Evolutionary conservation across 2,888 invertebrate genomes (phyloP), one percentile per base, ranked within the genome.

Genomic region (Mylabris sibirica): DNA sequence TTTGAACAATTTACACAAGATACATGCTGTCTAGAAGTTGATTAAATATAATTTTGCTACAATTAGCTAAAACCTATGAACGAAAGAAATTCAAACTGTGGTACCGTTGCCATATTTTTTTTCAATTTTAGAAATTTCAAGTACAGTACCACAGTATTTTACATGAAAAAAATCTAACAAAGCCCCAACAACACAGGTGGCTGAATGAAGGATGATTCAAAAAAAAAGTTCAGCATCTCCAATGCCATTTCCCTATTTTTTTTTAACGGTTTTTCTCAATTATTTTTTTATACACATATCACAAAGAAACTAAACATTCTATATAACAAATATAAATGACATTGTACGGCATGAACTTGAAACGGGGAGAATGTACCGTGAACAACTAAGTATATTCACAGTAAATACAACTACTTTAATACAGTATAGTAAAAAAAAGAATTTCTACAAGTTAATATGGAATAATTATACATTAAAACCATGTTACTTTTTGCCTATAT

Each of bases 1-100:
- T 63, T 63, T 63, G 66, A 70, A 68, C 35, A 60, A 69, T 66
- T 72, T 71, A 71, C 69, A 72, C 66, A 62, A 66, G 65, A 67
- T 65, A 67, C 41, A 76, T 72, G 73, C 75, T 70, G 75, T 69
- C 73, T 75, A 73, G 70, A 75, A 72, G 67, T 73, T 75, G 74
- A 67, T 69, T 72, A 73, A 69, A 71, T 66, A 17, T 5, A 44
- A 44, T 17, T n/a, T 44, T 17, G 44, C 44, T 44, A 41, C 14
- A 17, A 44, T 17, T 11, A 44, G 44, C 44, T 44, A 44, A 41
- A 41, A 41, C 12, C n/a, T 44, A 44, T 44, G n/a, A 44, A 17
- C n/a, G n/a, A 44, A 44, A 44, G 44, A 3, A 30, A 17, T n/a
- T 12, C 57, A 70, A 67, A 67, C 53, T 66, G 66, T 63, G 69